phyloP scores from a whole-genome alignment of 2,888 invertebrate species.

The Crioceris asparagi region DNA sequence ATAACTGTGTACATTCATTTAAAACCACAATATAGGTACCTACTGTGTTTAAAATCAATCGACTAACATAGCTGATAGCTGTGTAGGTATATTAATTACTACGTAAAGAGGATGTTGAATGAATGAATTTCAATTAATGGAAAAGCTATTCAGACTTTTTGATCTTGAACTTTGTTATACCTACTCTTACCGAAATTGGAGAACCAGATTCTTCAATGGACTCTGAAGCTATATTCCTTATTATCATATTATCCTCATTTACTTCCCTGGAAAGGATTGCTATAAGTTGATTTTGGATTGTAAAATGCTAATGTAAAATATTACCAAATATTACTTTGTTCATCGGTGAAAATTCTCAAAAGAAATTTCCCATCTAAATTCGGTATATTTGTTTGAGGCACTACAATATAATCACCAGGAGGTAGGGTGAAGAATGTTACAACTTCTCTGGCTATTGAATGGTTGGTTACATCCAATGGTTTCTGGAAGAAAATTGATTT shows the following conservation, averaged over 20 bases:
- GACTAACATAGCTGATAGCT: no score
- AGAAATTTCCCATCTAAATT: slow-evolving; percentile 61
- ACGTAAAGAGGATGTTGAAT: no score
- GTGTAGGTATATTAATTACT: no score
- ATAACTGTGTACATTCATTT: no score
- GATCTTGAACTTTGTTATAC: no score
- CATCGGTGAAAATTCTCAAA: slow-evolving; percentile 59
- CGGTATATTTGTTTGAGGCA: slow-evolving; percentile 59
- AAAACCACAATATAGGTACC: no score
- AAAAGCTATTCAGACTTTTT: no score
- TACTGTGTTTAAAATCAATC: no score
- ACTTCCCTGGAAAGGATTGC: slow-evolving; percentile 50
- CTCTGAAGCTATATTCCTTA: slow-evolving; percentile 52
- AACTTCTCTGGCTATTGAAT: slow-evolving; percentile 54
- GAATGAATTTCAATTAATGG: no score
- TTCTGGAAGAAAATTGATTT: no score
- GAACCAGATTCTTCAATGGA: slow-evolving; percentile 44
- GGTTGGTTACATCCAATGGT: slow-evolving; percentile 57
- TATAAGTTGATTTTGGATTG: not conserved
- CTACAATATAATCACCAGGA: slow-evolving; percentile 62
- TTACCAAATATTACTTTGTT: slow-evolving; percentile 62
- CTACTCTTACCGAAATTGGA: slow-evolving; percentile 41
- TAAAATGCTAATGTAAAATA: slow-evolving; percentile 10
- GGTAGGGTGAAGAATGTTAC: slow-evolving; percentile 65
- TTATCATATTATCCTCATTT: slow-evolving; percentile 63